These are phyloP conservation scores for Callopanchax toddi DNA, from an alignment of 2,113 vertebrate genomes.

Conservation along the genomic window DNA sequence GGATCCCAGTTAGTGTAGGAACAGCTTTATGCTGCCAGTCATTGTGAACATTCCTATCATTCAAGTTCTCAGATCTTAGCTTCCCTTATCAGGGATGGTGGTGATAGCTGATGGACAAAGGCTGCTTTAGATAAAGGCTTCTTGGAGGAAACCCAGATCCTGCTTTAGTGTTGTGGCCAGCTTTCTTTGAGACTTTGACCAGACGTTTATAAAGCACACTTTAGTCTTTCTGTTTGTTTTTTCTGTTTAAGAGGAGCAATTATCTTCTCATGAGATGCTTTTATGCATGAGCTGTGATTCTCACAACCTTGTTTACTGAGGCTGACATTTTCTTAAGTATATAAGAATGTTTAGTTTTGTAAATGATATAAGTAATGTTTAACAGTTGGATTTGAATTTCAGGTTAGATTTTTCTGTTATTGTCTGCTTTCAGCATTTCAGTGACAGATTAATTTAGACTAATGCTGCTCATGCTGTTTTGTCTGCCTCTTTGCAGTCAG, in stretches of 20 bases:
- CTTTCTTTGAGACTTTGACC: conserved; percentile 18
- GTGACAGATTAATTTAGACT: too few species aligned
- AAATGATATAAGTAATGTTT: neutral
- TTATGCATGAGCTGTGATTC: conserved; percentile 13
- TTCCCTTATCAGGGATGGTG: conserved; percentile 26
- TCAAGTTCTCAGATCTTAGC: conserved; percentile 21
- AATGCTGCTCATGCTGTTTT: too few species aligned
- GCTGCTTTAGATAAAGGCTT: conserved; percentile 16
- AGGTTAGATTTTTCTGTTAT: too few species aligned
- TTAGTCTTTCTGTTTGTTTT: conserved; percentile 11
- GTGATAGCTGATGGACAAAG: conserved; percentile 16
- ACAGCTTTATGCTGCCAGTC: conserved; percentile 36
- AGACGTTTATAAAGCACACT: conserved; percentile 1
- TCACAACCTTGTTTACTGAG: conserved; percentile 27
- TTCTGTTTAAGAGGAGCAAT: conserved; percentile 8
- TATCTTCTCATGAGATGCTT: conserved; percentile 21
- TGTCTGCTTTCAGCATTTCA: too few species aligned
- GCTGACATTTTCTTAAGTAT: neutral
- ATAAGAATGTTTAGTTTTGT: neutral
- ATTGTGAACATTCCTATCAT: conserved; percentile 30
- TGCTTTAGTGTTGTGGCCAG: neutral
- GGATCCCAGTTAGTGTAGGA: conserved; percentile 50
- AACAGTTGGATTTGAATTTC: too few species aligned
- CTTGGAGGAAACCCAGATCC: conserved; percentile 5
- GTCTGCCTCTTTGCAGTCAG: conserved; percentile 5